Percentiles rank a stretch among this genome's conserved stretches.
These are phyloP conservation scores for Drosophila subpulchrella DNA, from an alignment of 1,140 invertebrate genomes.

Conservation along the genomic window DNA sequence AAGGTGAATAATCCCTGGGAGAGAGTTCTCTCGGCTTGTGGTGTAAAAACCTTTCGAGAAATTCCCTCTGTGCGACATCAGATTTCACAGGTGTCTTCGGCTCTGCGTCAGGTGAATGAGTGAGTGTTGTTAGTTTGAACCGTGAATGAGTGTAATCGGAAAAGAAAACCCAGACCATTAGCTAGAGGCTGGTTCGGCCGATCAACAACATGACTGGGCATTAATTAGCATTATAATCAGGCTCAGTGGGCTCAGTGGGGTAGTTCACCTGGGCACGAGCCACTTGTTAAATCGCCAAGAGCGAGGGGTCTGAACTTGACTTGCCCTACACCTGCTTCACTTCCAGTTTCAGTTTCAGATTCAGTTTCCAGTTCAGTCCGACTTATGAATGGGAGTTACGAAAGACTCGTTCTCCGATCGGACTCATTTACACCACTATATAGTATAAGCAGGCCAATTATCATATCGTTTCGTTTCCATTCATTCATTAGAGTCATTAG, in stretches of 20 bases:
- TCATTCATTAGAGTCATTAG: constrained; percentile 59
- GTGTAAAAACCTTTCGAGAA: background rate
- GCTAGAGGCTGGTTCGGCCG: constrained; percentile 6
- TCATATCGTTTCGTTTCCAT: constrained; percentile 45
- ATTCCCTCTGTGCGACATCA: background rate
- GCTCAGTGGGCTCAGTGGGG: constrained; percentile 47
- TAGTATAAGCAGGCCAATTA: constrained; percentile 56
- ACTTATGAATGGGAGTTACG: constrained; percentile 54
- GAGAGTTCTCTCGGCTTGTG: constrained; percentile 13
- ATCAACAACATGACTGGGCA: constrained; percentile 54
- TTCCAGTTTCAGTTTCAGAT: constrained; percentile 6
- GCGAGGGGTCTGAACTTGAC: constrained; percentile 47
- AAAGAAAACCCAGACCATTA: constrained; percentile 34
- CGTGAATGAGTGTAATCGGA: constrained; percentile 48
- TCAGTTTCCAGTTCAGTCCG: constrained; percentile 10
- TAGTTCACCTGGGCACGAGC: constrained; percentile 79
- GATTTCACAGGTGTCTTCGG: constrained; percentile 46
- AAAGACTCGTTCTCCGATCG: constrained; percentile 32
- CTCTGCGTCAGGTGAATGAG: constrained; percentile 33
- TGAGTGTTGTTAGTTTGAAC: constrained; percentile 31
- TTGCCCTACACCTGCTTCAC: constrained; percentile 63
- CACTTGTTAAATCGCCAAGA: constrained; percentile 51
- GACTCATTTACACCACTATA: constrained; percentile 45
- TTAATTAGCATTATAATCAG: constrained; percentile 75
- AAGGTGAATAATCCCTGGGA: constrained; percentile 22